Percentiles rank a stretch among this genome's conserved stretches.
These are phyloP conservation scores for Galaxea fascicularis DNA, from an alignment of 92 coral and sea anemone species.

Conservation along the genomic window DNA sequence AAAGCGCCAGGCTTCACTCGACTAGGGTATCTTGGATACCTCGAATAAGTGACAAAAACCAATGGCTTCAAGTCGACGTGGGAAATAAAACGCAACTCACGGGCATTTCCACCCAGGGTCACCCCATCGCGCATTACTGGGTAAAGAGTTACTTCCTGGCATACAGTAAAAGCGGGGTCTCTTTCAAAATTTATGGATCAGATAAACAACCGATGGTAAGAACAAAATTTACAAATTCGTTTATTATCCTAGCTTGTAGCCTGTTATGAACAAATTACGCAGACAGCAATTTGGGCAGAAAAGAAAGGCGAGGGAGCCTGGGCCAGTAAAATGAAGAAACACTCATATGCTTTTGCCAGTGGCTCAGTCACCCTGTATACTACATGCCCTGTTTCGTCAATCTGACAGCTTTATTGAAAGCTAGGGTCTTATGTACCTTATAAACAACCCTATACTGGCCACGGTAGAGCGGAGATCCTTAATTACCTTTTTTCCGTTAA, in stretches of 20 bases:
- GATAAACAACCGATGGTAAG: slow-evolving; percentile 27
- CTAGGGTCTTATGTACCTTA: background rate
- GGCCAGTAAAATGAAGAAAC: too few relatives aligned
- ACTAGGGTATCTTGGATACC: slow-evolving; percentile 14
- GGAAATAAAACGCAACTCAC: slow-evolving; percentile 46
- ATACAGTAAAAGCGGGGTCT: slow-evolving; percentile 28
- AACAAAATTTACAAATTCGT: background rate
- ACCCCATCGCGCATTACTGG: slow-evolving; percentile 12
- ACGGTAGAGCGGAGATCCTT: background rate
- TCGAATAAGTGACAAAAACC: slow-evolving; percentile 16
- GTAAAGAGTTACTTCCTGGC: slow-evolving; percentile 32
- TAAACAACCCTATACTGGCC: background rate
- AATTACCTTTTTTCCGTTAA: background rate
- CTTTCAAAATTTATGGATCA: slow-evolving; percentile 19
- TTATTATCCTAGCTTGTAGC: background rate
- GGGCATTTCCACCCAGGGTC: slow-evolving; percentile 49
- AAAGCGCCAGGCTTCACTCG: too few relatives aligned
- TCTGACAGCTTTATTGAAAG: too few relatives aligned
- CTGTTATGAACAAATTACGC: too few relatives aligned
- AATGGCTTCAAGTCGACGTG: slow-evolving; percentile 52
- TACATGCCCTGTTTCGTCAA: too few relatives aligned
- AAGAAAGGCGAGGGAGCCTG: too few relatives aligned
- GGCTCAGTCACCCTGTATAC: too few relatives aligned
- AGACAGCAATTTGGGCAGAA: too few relatives aligned
- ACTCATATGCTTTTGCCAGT: too few relatives aligned